These are phyloP conservation scores for Montifringilla adamsi DNA, from an alignment of 2,113 vertebrate species.

Conservation along the genomic window DNA sequence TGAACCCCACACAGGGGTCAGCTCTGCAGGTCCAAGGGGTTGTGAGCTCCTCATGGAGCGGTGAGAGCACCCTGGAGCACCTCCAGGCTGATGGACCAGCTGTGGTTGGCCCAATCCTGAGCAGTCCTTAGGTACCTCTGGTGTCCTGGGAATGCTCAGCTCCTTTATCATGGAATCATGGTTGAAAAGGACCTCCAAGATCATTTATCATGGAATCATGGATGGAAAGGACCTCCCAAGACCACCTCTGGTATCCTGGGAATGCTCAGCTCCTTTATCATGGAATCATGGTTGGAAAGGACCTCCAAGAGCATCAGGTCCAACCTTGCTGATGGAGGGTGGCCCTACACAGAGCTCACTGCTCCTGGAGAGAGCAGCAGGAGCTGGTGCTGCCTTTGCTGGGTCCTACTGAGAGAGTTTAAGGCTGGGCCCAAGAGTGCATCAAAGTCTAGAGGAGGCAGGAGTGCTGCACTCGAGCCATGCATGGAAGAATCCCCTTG, in stretches of 20 bases:
- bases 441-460: not conserved
- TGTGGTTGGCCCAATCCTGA: accelerated
- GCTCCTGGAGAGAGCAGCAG: not conserved
- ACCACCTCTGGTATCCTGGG: too few species aligned
- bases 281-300: not conserved
- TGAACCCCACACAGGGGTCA: accelerated
- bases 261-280: not conserved
- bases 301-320: not conserved
- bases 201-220: not conserved
- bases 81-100: not conserved
- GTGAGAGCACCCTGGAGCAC: accelerated
- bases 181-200: not conserved
- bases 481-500: not conserved
- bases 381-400: not conserved
- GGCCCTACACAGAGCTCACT: accelerated
- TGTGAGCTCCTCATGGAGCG: not conserved
- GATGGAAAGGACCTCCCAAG: not conserved
- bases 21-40: not conserved
- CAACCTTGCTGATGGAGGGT: not conserved
- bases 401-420: not conserved
- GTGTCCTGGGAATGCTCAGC: too few species aligned
- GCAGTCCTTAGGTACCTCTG: too few species aligned
- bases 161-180: not conserved
- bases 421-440: accelerated
- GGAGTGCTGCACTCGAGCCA: not conserved